Percentiles rank a stretch among this genome's conserved stretches.
These are phyloP conservation scores for Mesopsocus fuscifrons DNA, from an alignment of 2,888 invertebrate species.

Conservation along the genomic window DNA sequence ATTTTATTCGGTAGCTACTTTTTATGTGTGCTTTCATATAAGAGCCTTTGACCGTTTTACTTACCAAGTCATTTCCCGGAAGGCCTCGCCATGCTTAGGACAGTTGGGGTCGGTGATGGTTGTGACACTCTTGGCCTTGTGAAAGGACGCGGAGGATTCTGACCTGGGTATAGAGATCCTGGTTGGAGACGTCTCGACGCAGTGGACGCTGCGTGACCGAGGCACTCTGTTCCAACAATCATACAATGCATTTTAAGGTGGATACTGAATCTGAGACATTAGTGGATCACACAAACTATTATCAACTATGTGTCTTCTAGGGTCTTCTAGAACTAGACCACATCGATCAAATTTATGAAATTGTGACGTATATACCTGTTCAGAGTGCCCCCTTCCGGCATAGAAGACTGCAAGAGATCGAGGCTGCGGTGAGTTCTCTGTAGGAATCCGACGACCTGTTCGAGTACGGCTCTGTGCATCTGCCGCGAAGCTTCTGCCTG, in stretches of 20 bases:
- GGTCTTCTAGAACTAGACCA: too few relatives aligned
- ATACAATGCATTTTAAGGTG: slow-evolving; percentile 9
- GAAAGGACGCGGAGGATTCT: slow-evolving; percentile 22
- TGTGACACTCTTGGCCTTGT: slow-evolving; percentile 26
- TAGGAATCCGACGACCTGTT: slow-evolving; percentile 47
- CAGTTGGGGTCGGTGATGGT: slow-evolving; percentile 24
- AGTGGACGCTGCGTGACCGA: slow-evolving; percentile 32
- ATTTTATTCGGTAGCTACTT: too few relatives aligned
- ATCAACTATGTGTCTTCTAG: too few relatives aligned
- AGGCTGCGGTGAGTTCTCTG: slow-evolving; percentile 47
- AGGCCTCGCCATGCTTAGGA: slow-evolving; percentile 23
- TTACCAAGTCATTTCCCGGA: slow-evolving; percentile 40
- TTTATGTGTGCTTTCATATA: too few relatives aligned
- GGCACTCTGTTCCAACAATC: slow-evolving; percentile 35
- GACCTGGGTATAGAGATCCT: slow-evolving; percentile 15
- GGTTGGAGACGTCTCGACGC: slow-evolving; percentile 22
- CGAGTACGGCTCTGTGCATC: slow-evolving; percentile 53
- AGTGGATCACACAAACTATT: too few relatives aligned
- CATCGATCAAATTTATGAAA: too few relatives aligned
- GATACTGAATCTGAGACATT: slow-evolving; percentile 13
- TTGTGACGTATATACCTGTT: too few relatives aligned
- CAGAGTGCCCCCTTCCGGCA: background rate
- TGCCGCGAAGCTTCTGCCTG: slow-evolving; percentile 49
- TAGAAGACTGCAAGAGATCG: slow-evolving; percentile 20
- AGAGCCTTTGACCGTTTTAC: slow-evolving; percentile 18